These are phyloP conservation scores for Sebastes trivittatus DNA, from an alignment of 2,797 vertebrate species.

Conservation along the genomic window DNA sequence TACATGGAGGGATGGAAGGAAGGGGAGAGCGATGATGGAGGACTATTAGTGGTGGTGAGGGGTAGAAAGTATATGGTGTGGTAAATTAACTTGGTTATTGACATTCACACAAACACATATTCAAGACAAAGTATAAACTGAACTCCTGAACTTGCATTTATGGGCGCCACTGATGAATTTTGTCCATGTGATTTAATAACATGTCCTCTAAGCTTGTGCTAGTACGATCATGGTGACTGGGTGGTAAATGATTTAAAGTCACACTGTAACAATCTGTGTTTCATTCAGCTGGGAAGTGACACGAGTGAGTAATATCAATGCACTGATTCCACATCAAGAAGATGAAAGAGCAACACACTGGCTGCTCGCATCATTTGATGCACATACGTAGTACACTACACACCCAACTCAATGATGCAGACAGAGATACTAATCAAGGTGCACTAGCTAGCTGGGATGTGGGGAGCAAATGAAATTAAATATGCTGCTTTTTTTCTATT, in stretches of 20 bases:
- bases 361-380: not conserved
- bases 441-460: not conserved
- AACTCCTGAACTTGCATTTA: slow-evolving; percentile 16
- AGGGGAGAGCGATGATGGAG: slow-evolving; percentile 52
- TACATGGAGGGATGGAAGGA: slow-evolving; percentile 37
- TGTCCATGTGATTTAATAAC: slow-evolving; percentile 4
- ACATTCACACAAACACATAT: slow-evolving; percentile 46
- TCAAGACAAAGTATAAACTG: not conserved
- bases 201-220: not conserved
- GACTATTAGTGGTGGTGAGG: slow-evolving; percentile 58
- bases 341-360: not conserved
- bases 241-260: not conserved
- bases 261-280: not conserved
- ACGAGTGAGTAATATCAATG: not conserved
- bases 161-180: not conserved
- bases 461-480: not conserved
- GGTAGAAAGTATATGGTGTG: slow-evolving; percentile 59
- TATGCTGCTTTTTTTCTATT: not conserved
- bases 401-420: not conserved
- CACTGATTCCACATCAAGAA: not conserved
- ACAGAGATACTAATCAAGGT: not conserved
- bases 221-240: not conserved
- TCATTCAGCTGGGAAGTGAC: not conserved
- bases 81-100: slow-evolving; percentile 71
- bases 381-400: not conserved